Evolutionary conservation across 1,140 invertebrate species (phyloP), one percentile per base, ranked within the genome.

Genomic region (Macrobrachium nipponense): DNA sequence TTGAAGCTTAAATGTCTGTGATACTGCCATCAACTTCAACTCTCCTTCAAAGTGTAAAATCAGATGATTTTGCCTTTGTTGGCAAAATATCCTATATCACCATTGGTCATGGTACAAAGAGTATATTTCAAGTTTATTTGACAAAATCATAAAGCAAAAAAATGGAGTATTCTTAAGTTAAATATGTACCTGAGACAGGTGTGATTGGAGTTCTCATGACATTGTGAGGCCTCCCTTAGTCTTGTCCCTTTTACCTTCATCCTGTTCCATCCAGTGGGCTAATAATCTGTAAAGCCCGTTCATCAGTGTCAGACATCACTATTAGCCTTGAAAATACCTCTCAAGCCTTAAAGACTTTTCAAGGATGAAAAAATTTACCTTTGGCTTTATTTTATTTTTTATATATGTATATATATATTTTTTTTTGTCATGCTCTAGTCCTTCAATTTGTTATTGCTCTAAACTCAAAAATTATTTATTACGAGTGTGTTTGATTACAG

Each of bases 21-120:
- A 87, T 87, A 87, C 85, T 87, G 85, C 85, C 85, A 82, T 87
- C 85, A 87, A 64, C 85, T 87, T 87, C 85, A 87, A 87, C 85
- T 87, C 85, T 87, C 79, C 85, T 87, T 80, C 85, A 81, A 77
- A 82, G 72, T 86, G 27, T 80, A 79, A 80, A 81, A 82, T 76
- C 79, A 81, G 72, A 82, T 77, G 81, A 81, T 87, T 87, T 86
- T 87, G 79, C 80, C 79, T 27, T 27, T 18, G 44, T 43, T 81
- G 85, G 85, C 79, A 87, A 87, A 82, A 80, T 80, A 60, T 78
- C 81, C 36, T 70, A 86, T 87, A 81, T 87, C 85, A 87, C 70
- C 79, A 87, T 87, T 81, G 80, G 85, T 86, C 80, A 86, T 86
- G 84, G 84, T 86, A 86, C 84, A 86, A 86, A 86, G 83, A 64